Base-by-base conservation (phyloP, 2,113 vertebrate species). In the Istiophorus platypterus region DNA sequence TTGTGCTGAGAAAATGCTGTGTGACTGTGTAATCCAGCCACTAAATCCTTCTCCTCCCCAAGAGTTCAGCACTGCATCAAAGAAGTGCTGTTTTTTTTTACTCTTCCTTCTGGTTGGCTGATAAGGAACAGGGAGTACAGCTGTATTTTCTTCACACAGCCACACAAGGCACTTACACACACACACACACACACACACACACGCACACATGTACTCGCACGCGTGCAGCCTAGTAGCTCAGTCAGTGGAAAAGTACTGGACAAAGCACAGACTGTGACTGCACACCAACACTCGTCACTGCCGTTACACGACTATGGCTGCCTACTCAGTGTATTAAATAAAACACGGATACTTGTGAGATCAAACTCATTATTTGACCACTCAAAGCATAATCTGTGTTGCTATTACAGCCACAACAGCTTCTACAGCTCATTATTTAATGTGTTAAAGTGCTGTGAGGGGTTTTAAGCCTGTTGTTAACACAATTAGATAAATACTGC, bases 211-310 rank as follows among this genome's bases (percentile, higher is more conserved):
- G 24, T 26, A 34, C n/a, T 34, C 49, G 37, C 47, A 18, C 45
- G 65, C 62, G 2, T 5, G 1, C 27, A 54, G 13, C 37, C 29
- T 1, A 27, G 29, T 34, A 52, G 47, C 67, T 20, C 62, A 26
- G 71, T 5, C 41, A 88, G 81, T 88, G 90, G 90, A 92, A 92
- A 92, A 89, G 76, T 92, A 89, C 87, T 86, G 76, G 52, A 64
- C 63, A 49, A 69, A 67, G 52, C 65, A 72, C 17, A 5, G 68
- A 57, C 56, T 61, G 61, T 66, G 58, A 70, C 66, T 37, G 45
- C 47, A 54, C 52, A 56, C 27, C 27, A 78, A 10, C 80, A 27
- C 54, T 57, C 57, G 80, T 52, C 2, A 4, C 66, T 72, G 52
- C 39, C 71, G 72, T 68, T 64, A 42, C 71, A 80, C 70, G 51